Conservation (phyloP, 2,888 invertebrate species). For the Watsonalla binaria region DNA sequence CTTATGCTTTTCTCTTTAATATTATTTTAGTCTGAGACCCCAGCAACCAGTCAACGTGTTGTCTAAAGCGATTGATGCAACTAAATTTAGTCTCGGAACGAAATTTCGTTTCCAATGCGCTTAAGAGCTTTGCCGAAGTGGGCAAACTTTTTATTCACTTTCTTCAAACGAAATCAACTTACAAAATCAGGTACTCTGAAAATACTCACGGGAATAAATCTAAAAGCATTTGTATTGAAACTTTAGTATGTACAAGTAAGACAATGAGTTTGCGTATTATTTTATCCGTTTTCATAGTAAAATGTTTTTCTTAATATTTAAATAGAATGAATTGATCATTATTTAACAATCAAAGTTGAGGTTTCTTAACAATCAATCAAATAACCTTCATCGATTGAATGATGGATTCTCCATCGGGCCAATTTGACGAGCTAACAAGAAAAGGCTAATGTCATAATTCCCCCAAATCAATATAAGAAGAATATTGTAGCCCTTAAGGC, state of each 20-base stretch:
- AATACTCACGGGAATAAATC: not conserved
- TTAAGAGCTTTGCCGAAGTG: constrained; percentile 29
- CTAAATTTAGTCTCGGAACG: constrained; percentile 42
- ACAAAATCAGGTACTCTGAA: not conserved
- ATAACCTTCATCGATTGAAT: not conserved
- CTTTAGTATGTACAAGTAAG: not conserved
- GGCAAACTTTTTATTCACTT: constrained; percentile 21
- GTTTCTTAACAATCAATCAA: not conserved
- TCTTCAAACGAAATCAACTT: not conserved
- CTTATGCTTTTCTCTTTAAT: not conserved
- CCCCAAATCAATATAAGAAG: not conserved
- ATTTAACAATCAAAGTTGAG: too few species aligned
- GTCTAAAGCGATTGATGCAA: constrained; percentile 62
- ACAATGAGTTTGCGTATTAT: too few species aligned
- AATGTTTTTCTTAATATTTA: too few species aligned
- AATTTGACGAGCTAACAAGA: constrained; percentile 1
- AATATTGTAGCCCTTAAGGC: not conserved
- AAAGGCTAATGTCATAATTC: constrained; percentile 1
- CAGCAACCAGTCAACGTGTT: constrained; percentile 46
- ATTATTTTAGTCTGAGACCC: constrained; percentile 27
- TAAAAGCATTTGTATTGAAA: not conserved
- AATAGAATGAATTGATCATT: too few species aligned
- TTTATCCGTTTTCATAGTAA: too few species aligned
- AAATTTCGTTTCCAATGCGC: constrained; percentile 40
- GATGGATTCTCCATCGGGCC: not conserved